Conservation (phyloP, 2,888 invertebrate species). For the Oxytorus armatus region DNA sequence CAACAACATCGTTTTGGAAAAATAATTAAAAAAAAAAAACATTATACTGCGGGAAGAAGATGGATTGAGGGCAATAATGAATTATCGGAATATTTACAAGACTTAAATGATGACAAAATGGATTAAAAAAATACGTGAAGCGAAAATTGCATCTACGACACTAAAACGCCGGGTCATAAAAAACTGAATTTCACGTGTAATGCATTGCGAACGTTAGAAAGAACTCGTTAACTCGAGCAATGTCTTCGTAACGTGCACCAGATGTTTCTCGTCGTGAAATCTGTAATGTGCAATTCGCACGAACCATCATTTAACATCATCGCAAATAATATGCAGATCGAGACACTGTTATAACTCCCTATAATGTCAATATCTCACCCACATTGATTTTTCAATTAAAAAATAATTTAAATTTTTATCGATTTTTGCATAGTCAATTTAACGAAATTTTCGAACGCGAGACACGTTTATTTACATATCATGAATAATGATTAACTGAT, state of each 20-base stretch:
- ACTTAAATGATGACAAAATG: too few species aligned
- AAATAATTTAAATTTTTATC: background rate
- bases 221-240: constrained; percentile 12
- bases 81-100: constrained; percentile 26
- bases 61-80: constrained; percentile 6
- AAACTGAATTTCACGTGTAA: constrained; percentile 29
- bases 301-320: background rate
- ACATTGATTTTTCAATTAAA: too few species aligned
- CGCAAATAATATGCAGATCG: constrained; percentile 9
- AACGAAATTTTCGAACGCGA: too few species aligned
- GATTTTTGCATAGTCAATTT: background rate
- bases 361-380: too few species aligned
- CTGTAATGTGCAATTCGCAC: background rate
- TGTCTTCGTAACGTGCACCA: constrained; percentile 23
- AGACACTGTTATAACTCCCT: background rate
- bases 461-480: too few species aligned
- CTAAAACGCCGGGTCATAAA: constrained; percentile 1
- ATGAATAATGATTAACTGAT: too few species aligned
- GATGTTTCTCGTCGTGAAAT: constrained; percentile 39
- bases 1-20: constrained; percentile 17
- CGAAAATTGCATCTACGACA: background rate
- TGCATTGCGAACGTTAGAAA: constrained; percentile 32
- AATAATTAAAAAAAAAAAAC: background rate
- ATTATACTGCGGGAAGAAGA: background rate
- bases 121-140: background rate